These are phyloP conservation scores for Morphnarchus princeps DNA, from an alignment of 2,113 vertebrate species.

Conservation along the genomic window DNA sequence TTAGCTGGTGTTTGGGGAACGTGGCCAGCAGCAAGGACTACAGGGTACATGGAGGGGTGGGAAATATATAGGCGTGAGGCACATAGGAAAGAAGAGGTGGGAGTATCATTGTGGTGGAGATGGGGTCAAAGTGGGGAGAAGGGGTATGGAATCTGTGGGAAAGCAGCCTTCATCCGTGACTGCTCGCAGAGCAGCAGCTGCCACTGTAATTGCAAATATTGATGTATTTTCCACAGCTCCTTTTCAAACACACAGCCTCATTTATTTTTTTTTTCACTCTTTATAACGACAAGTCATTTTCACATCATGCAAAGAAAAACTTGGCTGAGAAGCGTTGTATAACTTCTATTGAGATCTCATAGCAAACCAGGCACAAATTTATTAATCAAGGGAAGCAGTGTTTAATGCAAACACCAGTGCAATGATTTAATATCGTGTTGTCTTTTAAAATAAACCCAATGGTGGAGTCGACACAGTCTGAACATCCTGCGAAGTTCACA, in stretches of 20 bases:
- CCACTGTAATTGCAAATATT: not conserved
- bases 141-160: not conserved
- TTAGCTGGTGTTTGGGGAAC: not conserved
- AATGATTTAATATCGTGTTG: not conserved
- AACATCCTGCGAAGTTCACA: not conserved
- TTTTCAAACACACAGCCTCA: not conserved
- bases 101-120: rapidly evolving
- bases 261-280: not conserved
- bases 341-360: not conserved
- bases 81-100: not conserved
- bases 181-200: not conserved
- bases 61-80: not conserved
- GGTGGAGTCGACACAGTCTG: not conserved
- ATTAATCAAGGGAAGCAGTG: not conserved
- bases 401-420: not conserved
- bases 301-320: not conserved
- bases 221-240: conserved; percentile 6
- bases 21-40: not conserved
- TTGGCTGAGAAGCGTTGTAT: not conserved
- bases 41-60: not conserved
- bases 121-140: not conserved
- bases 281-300: not conserved
- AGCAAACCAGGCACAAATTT: not conserved
- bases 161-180: not conserved
- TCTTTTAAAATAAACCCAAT: not conserved